Evolutionary conservation across 2,888 invertebrate species (phyloP).

Genomic region (Andricus curvator): DNA sequence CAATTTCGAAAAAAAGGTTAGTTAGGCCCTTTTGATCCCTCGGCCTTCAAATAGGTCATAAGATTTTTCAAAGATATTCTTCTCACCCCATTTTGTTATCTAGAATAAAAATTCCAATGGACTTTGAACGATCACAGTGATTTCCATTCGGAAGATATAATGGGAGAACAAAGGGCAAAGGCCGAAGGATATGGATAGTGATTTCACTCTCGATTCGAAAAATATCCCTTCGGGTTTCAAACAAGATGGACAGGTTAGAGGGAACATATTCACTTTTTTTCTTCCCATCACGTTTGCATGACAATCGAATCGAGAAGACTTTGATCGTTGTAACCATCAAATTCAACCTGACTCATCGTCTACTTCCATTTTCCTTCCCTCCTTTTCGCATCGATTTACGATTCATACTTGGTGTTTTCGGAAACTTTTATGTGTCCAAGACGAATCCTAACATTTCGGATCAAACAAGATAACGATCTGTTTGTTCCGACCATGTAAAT

Average conservation of each 20-base stretch:
- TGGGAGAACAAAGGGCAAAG: slow-evolving; percentile 1
- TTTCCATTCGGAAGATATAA: slow-evolving; percentile 18
- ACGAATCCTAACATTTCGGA: not conserved
- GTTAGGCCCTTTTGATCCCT: too few relatives aligned
- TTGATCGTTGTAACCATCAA: slow-evolving; percentile 19
- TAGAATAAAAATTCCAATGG: not conserved
- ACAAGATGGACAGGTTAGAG: slow-evolving; percentile 25
- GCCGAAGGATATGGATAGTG: not conserved
- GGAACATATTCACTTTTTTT: not conserved
- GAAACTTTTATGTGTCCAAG: not conserved
- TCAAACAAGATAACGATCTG: not conserved
- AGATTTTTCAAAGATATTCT: not conserved
- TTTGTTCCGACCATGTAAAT: not conserved
- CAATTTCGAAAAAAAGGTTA: too few relatives aligned
- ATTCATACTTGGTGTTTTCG: slow-evolving; percentile 1
- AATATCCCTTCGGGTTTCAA: slow-evolving; percentile 11
- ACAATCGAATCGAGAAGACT: slow-evolving; percentile 17
- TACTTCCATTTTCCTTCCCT: slow-evolving; percentile 12
- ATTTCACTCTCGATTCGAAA: not conserved
- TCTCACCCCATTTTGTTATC: not conserved
- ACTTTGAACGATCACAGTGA: not conserved
- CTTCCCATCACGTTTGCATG: slow-evolving; percentile 24
- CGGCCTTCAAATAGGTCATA: too few relatives aligned
- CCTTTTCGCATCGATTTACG: slow-evolving; percentile 18
- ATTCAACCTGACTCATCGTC: slow-evolving; percentile 25